Conservation (phyloP, 2,888 invertebrate species). For the Seira sanloemensis region DNA sequence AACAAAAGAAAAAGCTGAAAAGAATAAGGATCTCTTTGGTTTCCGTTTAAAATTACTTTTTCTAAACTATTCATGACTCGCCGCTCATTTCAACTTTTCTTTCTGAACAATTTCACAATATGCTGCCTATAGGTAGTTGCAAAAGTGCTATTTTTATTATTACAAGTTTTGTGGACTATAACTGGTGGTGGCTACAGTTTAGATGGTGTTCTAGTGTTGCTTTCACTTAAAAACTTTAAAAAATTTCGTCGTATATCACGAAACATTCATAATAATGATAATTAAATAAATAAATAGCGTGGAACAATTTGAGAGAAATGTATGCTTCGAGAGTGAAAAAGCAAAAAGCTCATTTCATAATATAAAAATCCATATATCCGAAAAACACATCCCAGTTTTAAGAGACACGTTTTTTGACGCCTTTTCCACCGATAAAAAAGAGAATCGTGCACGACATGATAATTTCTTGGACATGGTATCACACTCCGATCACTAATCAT, state of each 20-base stretch:
- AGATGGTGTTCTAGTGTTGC: not conserved
- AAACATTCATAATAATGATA: not conserved
- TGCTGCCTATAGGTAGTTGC: not conserved
- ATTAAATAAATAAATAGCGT: slow-evolving; percentile 17
- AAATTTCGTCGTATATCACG: not conserved
- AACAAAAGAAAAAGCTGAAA: not conserved
- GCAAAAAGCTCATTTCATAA: too few species aligned
- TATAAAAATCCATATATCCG: not conserved
- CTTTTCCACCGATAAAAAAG: not conserved
- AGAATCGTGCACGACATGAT: not conserved
- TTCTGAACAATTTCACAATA: slow-evolving; percentile 12
- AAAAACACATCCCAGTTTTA: not conserved
- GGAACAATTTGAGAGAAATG: slow-evolving; percentile 1
- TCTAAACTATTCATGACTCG: not conserved
- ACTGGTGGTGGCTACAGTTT: not conserved
- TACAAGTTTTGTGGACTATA: not conserved
- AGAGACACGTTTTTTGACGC: too few species aligned
- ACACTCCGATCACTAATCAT: slow-evolving; percentile 3
- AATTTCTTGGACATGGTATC: not conserved
- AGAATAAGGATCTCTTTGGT: not conserved
- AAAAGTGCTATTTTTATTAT: not conserved
- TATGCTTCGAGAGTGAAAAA: too few species aligned
- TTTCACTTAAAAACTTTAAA: not conserved
- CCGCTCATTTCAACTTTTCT: slow-evolving; percentile 9
- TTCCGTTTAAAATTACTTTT: slow-evolving; percentile 3